These are phyloP conservation scores for Muntiacus muntjak DNA, from an alignment of 2,113 vertebrate genomes.

Conservation along the genomic window DNA sequence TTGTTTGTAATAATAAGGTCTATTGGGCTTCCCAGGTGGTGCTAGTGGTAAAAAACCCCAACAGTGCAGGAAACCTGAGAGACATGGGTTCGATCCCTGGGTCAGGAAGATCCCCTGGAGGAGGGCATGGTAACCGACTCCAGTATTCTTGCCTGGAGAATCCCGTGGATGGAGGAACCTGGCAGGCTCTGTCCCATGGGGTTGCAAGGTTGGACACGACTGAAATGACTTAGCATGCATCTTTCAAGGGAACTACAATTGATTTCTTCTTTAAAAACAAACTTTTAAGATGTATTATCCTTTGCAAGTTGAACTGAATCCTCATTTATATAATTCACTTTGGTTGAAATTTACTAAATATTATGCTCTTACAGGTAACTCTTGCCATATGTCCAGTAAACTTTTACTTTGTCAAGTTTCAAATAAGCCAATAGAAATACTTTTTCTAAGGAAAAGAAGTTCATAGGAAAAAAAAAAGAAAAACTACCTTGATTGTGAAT, in stretches of 20 bases:
- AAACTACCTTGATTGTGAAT: neutral
- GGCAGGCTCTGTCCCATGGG: neutral
- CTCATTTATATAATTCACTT: neutral
- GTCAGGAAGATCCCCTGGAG: neutral
- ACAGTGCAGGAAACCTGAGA: neutral
- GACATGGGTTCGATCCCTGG: neutral
- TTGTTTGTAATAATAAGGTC: conserved; percentile 26
- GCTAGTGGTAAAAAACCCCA: neutral
- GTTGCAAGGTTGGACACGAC: neutral
- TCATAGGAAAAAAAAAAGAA: neutral
- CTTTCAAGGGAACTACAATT: neutral
- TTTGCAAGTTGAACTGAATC: conserved; percentile 21
- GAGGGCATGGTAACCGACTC: neutral
- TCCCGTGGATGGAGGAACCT: neutral
- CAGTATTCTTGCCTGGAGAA: neutral
- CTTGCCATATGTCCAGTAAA: conserved; percentile 3
- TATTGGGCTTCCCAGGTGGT: neutral
- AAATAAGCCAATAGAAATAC: neutral
- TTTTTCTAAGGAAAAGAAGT: neutral
- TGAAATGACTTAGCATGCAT: neutral
- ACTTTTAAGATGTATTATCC: neutral
- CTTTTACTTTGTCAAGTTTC: neutral
- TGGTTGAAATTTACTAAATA: conserved; percentile 11
- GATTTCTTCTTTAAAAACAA: conserved; percentile 28
- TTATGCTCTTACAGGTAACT: neutral